Percentiles rank a stretch among this genome's conserved stretches.
Evolutionary conservation across 1,140 invertebrate species (phyloP).

Genomic region (Drosophila equinoxialis): DNA sequence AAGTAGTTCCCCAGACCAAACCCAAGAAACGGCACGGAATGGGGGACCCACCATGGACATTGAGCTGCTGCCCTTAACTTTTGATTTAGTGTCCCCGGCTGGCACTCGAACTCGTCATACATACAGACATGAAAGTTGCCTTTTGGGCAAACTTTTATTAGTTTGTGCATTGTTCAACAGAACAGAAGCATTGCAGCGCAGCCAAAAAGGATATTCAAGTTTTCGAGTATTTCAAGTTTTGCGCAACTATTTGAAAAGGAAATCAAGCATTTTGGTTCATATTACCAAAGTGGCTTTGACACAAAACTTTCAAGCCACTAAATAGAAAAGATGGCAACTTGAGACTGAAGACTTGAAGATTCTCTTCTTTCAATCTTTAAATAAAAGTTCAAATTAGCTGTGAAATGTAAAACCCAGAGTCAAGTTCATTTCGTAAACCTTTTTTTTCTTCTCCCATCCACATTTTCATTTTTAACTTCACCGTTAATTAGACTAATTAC

Average conservation of each 20-base stretch:
- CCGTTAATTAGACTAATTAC: constrained; percentile 62
- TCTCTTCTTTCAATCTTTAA: neutral
- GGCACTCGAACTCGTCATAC: constrained; percentile 27
- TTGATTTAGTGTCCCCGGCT: constrained; percentile 60
- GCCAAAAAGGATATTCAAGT: constrained; percentile 7
- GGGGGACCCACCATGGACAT: constrained; percentile 26
- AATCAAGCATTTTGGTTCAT: constrained; percentile 41
- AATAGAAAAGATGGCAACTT: constrained; percentile 4
- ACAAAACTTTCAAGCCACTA: constrained; percentile 31
- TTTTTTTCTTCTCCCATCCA: constrained; percentile 13
- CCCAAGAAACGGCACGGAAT: neutral
- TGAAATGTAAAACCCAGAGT: constrained; percentile 24
- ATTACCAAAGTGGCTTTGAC: constrained; percentile 34
- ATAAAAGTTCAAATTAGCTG: constrained; percentile 45
- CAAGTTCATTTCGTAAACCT: constrained; percentile 31
- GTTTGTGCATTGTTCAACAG: constrained; percentile 55
- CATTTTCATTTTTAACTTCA: constrained; percentile 11
- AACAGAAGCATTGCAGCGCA: neutral
- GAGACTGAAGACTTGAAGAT: neutral
- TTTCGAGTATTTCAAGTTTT: constrained; percentile 24
- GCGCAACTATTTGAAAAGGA: constrained; percentile 48
- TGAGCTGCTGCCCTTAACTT: constrained; percentile 59
- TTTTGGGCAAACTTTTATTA: constrained; percentile 54
- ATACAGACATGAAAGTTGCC: constrained; percentile 6
- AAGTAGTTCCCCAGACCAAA: neutral